Evolutionary conservation across 2,113 vertebrate genomes (phyloP), one percentile per base, ranked within the genome.

Genomic region (Clinocottus analis): DNA sequence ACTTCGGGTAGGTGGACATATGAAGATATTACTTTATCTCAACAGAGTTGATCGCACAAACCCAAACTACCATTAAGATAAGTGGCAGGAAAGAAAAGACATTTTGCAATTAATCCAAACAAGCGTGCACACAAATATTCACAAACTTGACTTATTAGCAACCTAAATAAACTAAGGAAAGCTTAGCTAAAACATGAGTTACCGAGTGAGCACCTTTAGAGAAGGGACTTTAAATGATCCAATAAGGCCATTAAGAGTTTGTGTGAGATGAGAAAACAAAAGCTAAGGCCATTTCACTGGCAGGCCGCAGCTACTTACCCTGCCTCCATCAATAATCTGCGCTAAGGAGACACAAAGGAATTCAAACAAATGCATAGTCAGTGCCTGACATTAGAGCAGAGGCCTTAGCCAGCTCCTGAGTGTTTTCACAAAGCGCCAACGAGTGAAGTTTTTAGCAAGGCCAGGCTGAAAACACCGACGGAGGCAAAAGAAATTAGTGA

Each of bases 181-280:
- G 75, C 85, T 43, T 76, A 75, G 75, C 85, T 88, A 88, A 92
- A 90, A 90, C 84, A 81, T 86, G 87, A 89, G 77, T 90, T 88
- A 91, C 74, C 25, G 77, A 83, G 67, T 33, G 77, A 86, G 72
- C 77, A 84, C 90, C 83, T 92, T 89, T 88, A 83, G 72, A 72
- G 67, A 84, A 74, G 33, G 61, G 58, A 55, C 72, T 80, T 68
- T 90, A 93, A 93, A 89, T 89, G 85, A 93, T 92, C 87, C 91
- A 85, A 91, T 91, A 83, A 89, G 85, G 55, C 83, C 77, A 90
- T 89, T 91, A 87, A 82, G 77, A 80, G 86, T 85, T 77, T 72
- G 77, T 77, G 75, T 35, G 67, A 84, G 79, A 91, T 71, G 80
- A 84, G 84, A 90, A 93, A 91, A 90, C 82, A 89, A 91, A 86